Conservation (phyloP, 92 coral and sea anemone species). For the Zoanthus sociatus region DNA sequence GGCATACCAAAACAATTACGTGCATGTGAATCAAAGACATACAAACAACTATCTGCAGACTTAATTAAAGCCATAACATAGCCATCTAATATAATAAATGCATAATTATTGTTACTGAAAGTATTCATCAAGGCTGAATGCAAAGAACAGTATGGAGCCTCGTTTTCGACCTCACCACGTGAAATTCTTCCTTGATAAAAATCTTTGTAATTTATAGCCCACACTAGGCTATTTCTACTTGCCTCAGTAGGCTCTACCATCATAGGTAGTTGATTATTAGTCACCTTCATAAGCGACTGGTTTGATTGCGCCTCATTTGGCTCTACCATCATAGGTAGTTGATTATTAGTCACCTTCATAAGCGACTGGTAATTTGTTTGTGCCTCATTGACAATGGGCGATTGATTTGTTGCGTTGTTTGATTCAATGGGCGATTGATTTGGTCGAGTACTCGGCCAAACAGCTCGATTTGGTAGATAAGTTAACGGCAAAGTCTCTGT, state of each 20-base stretch:
- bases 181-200: neutral
- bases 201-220: neutral
- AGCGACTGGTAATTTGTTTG: too few species aligned
- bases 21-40: conserved; percentile 6
- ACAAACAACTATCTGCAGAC: neutral
- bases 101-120: neutral
- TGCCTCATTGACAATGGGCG: too few species aligned
- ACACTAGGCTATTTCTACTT: neutral
- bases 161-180: conserved; percentile 9
- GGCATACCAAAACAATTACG: conserved; percentile 20
- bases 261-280: too few species aligned
- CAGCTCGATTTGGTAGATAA: conserved; percentile 6
- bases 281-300: too few species aligned
- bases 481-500: conserved; percentile 8
- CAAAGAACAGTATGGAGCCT: conserved; percentile 3
- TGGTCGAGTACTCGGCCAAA: too few species aligned
- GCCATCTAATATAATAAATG: conserved; percentile 3
- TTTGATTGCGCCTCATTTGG: too few species aligned
- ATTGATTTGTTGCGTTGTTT: too few species aligned
- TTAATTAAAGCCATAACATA: conserved; percentile 6
- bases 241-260: neutral
- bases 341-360: too few species aligned
- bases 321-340: neutral
- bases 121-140: conserved; percentile 21
- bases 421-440: too few species aligned